Evolutionary conservation across 2,888 invertebrate species (phyloP).

Genomic region (Lordiphosa andalusiaca): DNA sequence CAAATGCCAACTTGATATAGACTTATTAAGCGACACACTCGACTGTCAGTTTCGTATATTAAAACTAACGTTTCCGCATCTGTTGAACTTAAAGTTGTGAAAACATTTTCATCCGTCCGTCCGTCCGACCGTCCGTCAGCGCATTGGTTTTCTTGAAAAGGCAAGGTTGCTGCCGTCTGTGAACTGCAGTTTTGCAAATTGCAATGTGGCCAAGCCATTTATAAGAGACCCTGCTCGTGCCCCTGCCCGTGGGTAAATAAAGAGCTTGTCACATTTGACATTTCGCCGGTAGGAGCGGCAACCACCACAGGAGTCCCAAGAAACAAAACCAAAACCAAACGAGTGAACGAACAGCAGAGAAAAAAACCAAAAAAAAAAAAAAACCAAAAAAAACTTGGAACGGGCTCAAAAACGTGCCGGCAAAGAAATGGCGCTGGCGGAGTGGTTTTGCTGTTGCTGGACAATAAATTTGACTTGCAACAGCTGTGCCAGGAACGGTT

Average conservation of each 20-base stretch:
- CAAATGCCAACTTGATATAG: too few relatives aligned
- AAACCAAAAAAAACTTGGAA: slow-evolving; percentile 5
- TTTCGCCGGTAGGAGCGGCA: slow-evolving; percentile 26
- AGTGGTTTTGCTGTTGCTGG: not conserved
- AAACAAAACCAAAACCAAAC: not conserved
- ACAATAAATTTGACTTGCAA: slow-evolving; percentile 13
- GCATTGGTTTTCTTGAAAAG: too few relatives aligned
- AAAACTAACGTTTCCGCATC: too few relatives aligned
- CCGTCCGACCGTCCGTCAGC: too few relatives aligned
- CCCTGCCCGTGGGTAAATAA: slow-evolving; percentile 6
- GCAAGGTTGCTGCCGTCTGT: too few relatives aligned
- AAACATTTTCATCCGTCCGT: too few relatives aligned
- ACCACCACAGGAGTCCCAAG: slow-evolving; percentile 4
- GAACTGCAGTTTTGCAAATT: too few relatives aligned
- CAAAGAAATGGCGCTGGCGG: not conserved
- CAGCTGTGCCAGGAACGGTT: slow-evolving; percentile 12
- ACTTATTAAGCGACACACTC: too few relatives aligned
- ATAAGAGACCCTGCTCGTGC: not conserved
- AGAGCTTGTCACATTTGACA: slow-evolving; percentile 38
- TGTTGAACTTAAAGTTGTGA: too few relatives aligned
- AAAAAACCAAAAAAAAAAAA: not conserved
- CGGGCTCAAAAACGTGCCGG: slow-evolving; percentile 9
- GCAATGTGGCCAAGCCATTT: too few relatives aligned
- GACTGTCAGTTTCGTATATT: too few relatives aligned
- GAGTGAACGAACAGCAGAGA: not conserved